Base-by-base conservation (phyloP, 2,888 invertebrate genomes). In the Petrophora chlorosata region DNA sequence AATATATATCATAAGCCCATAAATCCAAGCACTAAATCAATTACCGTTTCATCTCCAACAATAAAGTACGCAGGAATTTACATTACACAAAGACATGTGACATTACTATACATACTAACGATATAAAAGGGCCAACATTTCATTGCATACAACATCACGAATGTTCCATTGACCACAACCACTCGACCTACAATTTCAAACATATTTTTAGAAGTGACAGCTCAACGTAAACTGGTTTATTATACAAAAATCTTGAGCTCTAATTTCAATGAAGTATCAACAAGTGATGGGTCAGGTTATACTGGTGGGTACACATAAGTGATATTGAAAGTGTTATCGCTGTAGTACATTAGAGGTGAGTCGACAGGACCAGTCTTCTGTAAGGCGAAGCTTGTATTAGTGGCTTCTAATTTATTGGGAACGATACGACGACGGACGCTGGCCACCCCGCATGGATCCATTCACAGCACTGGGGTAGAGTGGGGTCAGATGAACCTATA, bases 321-420 rank as follows among this genome's bases (percentile, higher is more conserved):
- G 39, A 39, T 39, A 39, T 19, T 39, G 86, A 85, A 83, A 71
- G 79, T 80, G 83, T 86, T 89, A 89, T 89, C 88, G 73, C 63
- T 64, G 80, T 78, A 76, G 83, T 89, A 87, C 87, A 89, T 89
- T 89, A 89, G 87, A 83, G 79, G 76, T 71, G 77, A 76, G 77
- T 81, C 86, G 88, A 87, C 88, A 83, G 78, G 79, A 70, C 82
- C 83, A 86, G 88, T 88, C 87, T 87, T 84, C 89, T 88, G 89
- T 89, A 80, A 84, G 82, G 77, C 80, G 80, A 73, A 75, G 79
- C 82, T 84, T 87, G 87, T 88, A 85, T 89, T 89, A 90, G 86
- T 80, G 83, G 83, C 82, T 82, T 73, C 85, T 90, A 90, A 90
- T 90, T 90, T 90, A 90, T 90, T 87, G 83, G 76, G 82, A 79